Conservation (phyloP, 2,888 invertebrate genomes). For the Polydrusus pterygomalis region DNA sequence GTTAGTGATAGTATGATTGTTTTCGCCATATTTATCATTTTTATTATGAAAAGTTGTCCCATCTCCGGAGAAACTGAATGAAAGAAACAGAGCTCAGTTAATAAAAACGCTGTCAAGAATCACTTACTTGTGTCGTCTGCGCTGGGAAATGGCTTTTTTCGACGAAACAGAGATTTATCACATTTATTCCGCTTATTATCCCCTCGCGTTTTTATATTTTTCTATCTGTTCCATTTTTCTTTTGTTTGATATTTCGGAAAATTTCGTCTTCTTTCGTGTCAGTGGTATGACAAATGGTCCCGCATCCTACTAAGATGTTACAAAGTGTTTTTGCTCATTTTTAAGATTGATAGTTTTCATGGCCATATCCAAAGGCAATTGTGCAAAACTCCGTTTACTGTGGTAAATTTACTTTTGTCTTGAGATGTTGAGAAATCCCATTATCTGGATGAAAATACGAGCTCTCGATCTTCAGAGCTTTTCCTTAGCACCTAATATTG, state of each 20-base stretch:
- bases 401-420: too few species aligned
- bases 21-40: slow-evolving; percentile 44
- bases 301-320: slow-evolving; percentile 52
- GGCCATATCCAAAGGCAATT: background rate
- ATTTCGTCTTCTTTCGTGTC: slow-evolving; percentile 47
- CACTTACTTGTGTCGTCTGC: slow-evolving; percentile 54
- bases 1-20: slow-evolving; percentile 1
- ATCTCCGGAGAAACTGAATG: slow-evolving; percentile 20
- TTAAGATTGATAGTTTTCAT: slow-evolving; percentile 54
- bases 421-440: too few species aligned
- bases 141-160: slow-evolving; percentile 51
- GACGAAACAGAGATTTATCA: slow-evolving; percentile 55
- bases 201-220: slow-evolving; percentile 54
- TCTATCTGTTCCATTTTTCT: slow-evolving; percentile 51
- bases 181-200: slow-evolving; percentile 57
- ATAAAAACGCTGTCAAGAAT: slow-evolving; percentile 57
- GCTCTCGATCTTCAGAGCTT: too few species aligned
- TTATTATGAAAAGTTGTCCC: slow-evolving; percentile 34
- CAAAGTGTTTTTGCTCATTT: slow-evolving; percentile 54
- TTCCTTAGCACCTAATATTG: too few species aligned
- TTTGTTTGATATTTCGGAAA: slow-evolving; percentile 47
- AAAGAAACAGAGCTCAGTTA: slow-evolving; percentile 45
- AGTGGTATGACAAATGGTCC: slow-evolving; percentile 49
- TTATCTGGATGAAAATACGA: too few species aligned
- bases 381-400: too few species aligned